Percentiles rank a stretch among this genome's conserved stretches.
These are phyloP conservation scores for Dendrocincla fuliginosa DNA, from an alignment of 2,797 vertebrate species.

Conservation along the genomic window DNA sequence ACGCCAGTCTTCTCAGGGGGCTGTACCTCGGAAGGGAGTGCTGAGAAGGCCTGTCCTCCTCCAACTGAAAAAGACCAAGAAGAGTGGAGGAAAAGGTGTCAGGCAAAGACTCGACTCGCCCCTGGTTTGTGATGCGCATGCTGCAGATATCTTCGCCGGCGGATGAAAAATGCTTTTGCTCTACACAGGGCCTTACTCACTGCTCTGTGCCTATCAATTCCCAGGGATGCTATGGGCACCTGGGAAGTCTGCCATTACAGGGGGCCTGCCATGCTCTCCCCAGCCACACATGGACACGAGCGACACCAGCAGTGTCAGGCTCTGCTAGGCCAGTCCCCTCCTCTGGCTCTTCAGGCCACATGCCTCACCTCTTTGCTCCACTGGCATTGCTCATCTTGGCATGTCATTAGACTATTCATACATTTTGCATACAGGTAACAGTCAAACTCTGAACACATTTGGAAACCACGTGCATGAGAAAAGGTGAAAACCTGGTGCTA, in stretches of 20 bases:
- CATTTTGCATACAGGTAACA: not conserved
- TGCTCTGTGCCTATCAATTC: not conserved
- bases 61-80: constrained; percentile 96
- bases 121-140: constrained; percentile 74
- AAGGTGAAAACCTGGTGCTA: not conserved
- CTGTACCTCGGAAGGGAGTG: constrained; percentile 93
- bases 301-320: not conserved
- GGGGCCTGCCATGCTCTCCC: constrained; percentile 3
- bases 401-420: not conserved
- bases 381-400: not conserved
- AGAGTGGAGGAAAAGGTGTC: constrained; percentile 87
- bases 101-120: constrained; percentile 85
- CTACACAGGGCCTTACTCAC: constrained; percentile 19
- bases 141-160: constrained; percentile 70
- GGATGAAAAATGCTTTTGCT: constrained; percentile 54
- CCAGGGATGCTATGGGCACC: not conserved
- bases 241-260: not conserved
- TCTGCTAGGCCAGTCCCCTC: not conserved
- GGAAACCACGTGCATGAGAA: not conserved
- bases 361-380: not conserved
- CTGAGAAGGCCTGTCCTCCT: constrained; percentile 91
- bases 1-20: constrained; percentile 97
- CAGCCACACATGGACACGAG: not conserved
- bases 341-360: constrained; percentile 24
- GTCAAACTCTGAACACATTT: not conserved